These are phyloP conservation scores for Larimichthys crocea DNA, from an alignment of 2,113 vertebrate genomes.

Conservation along the genomic window DNA sequence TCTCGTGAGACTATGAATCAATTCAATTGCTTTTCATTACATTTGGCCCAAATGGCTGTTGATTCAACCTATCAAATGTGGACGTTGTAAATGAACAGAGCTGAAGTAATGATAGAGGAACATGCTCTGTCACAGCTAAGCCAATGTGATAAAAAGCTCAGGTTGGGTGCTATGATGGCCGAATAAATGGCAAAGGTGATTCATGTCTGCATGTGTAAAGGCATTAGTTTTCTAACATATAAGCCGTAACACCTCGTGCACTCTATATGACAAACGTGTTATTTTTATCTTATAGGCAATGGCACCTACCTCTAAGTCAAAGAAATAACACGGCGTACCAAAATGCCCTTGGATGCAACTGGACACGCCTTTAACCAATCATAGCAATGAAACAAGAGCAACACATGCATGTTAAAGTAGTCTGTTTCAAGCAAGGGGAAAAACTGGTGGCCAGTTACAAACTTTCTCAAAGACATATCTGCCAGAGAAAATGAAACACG, in stretches of 20 bases:
- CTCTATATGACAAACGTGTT: not conserved
- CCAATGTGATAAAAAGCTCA: not conserved
- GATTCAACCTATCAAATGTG: not conserved
- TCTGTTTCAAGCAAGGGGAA: too few relatives aligned
- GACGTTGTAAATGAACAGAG: not conserved
- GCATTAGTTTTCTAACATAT: not conserved
- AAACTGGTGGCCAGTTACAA: too few relatives aligned
- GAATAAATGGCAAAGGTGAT: not conserved
- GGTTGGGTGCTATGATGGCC: not conserved
- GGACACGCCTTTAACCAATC: too few relatives aligned
- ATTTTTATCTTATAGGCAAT: not conserved
- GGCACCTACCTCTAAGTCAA: too few relatives aligned
- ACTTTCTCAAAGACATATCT: too few relatives aligned
- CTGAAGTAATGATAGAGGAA: not conserved
- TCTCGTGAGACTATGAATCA: conserved; percentile 1
- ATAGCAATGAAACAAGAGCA: too few relatives aligned
- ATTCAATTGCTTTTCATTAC: not conserved
- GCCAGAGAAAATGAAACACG: too few relatives aligned
- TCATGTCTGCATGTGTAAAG: not conserved
- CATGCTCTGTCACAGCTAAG: not conserved
- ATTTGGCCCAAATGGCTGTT: not conserved
- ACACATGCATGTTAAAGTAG: too few relatives aligned
- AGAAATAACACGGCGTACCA: too few relatives aligned
- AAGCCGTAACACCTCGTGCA: not conserved
- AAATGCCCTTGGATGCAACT: too few relatives aligned